A percentile compares a stretch with the other conserved stretches of the same genome.
These are phyloP conservation scores for Chloropsis cyanopogon DNA, from an alignment of 2,113 vertebrate species.

Conservation along the genomic window DNA sequence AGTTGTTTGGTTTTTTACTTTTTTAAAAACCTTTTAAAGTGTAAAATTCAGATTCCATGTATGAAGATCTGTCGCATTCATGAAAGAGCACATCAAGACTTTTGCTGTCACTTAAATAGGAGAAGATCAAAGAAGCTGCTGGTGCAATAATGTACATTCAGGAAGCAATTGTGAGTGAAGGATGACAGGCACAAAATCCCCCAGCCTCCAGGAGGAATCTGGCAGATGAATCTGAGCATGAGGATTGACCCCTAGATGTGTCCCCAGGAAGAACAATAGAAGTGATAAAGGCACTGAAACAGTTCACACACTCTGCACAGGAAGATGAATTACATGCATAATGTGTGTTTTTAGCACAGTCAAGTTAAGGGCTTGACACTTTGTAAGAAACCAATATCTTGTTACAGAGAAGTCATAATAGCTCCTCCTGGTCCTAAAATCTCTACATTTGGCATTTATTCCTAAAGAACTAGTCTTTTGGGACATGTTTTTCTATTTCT, in stretches of 20 bases:
- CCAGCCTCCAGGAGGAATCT: neutral
- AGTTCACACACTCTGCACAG: neutral
- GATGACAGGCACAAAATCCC: neutral
- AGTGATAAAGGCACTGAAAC: neutral
- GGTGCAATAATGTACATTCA: neutral
- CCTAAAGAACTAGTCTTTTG: neutral
- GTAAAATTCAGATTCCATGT: accelerated
- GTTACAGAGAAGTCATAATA: neutral
- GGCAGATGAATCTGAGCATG: neutral
- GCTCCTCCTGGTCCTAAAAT: neutral
- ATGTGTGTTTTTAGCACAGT: neutral
- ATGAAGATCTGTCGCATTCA: neutral
- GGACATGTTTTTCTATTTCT: neutral
- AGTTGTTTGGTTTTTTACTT: accelerated
- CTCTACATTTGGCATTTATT: conserved; percentile 20
- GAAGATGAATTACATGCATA: neutral
- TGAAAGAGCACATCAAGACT: neutral
- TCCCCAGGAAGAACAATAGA: neutral
- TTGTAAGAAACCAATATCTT: neutral
- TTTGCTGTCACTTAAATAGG: neutral
- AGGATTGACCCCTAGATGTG: neutral
- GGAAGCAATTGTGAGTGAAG: neutral
- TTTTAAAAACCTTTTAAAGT: neutral
- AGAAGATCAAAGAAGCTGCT: neutral
- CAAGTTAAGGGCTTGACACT: conserved; percentile 3